A percentile compares a stretch with the other conserved stretches of the same genome.
Conservation (phyloP, 1,140 invertebrate genomes). For the Camponotus vicinus region DNA sequence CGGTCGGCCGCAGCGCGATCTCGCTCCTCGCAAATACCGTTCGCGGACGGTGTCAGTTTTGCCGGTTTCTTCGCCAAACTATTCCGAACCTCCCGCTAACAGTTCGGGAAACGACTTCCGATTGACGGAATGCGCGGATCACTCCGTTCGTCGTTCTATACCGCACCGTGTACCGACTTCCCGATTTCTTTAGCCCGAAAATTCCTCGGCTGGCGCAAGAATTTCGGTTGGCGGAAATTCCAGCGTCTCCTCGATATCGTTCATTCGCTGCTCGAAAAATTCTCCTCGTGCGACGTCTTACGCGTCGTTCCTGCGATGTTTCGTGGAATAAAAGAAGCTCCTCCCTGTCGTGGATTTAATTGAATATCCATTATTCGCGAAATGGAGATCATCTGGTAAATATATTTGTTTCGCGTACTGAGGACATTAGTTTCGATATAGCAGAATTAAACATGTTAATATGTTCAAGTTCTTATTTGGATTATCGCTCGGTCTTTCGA, state of each 20-base stretch:
- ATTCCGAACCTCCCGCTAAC: conserved; percentile 59
- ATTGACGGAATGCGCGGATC: conserved; percentile 44
- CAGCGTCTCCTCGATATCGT: conserved; percentile 44
- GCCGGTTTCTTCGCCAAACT: conserved; percentile 71
- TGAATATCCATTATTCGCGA: conserved; percentile 1
- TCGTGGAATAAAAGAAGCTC: not conserved
- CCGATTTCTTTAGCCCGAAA: conserved; percentile 58
- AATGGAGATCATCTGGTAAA: not conserved
- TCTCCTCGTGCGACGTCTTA: conserved; percentile 17
- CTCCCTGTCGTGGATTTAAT: not conserved
- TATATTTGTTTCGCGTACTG: not conserved
- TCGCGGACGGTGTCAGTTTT: conserved; percentile 72
- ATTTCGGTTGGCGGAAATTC: conserved; percentile 55
- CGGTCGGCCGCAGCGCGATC: conserved; percentile 60
- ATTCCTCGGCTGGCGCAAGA: conserved; percentile 50
- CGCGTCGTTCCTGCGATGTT: conserved; percentile 25
- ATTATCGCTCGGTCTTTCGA: not conserved
- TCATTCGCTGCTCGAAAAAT: conserved; percentile 34
- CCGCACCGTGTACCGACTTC: conserved; percentile 21
- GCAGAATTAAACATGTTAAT: not conserved
- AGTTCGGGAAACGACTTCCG: conserved; percentile 58
- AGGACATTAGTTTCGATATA: not conserved
- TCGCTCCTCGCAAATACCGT: conserved; percentile 56
- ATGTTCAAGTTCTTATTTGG: not conserved
- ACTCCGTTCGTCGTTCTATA: too few relatives aligned